Evolutionary conservation across 2,888 invertebrate species (phyloP).

Genomic region (Artemia sp.): DNA sequence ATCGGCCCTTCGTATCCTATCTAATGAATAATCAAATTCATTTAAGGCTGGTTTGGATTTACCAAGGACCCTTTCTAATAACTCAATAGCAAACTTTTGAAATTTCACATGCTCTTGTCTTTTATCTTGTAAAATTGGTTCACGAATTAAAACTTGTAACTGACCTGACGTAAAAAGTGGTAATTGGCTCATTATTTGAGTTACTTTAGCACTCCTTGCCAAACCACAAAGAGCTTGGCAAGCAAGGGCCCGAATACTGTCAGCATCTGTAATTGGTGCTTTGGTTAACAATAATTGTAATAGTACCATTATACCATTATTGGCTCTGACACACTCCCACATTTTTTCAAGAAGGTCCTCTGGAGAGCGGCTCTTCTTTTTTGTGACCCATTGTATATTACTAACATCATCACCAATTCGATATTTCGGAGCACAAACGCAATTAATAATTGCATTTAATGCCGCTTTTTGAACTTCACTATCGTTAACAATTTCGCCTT

Average conservation of each 20-base stretch:
- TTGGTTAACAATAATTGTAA: slow-evolving; percentile 74
- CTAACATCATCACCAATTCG: slow-evolving; percentile 41
- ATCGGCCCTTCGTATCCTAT: slow-evolving; percentile 77
- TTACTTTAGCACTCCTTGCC: slow-evolving; percentile 64
- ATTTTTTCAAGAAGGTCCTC: slow-evolving; percentile 79
- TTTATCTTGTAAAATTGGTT: slow-evolving; percentile 91
- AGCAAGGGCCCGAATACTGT: slow-evolving; percentile 77
- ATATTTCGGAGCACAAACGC: slow-evolving; percentile 75
- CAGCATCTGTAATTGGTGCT: slow-evolving; percentile 90
- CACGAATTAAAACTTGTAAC: slow-evolving; percentile 80
- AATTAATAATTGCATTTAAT: slow-evolving; percentile 73
- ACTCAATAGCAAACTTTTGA: slow-evolving; percentile 76
- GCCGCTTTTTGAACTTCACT: slow-evolving; percentile 62
- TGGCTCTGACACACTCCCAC: slow-evolving; percentile 82
- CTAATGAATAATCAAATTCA: slow-evolving; percentile 67
- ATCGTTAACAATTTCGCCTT: slow-evolving; percentile 57
- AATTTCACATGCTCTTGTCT: slow-evolving; percentile 86
- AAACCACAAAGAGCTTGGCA: slow-evolving; percentile 82
- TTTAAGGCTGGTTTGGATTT: slow-evolving; percentile 59
- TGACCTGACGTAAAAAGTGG: slow-evolving; percentile 84
- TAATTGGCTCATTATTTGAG: slow-evolving; percentile 86
- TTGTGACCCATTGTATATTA: slow-evolving; percentile 28
- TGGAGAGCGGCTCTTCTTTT: slow-evolving; percentile 46
- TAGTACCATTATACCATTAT: slow-evolving; percentile 90
- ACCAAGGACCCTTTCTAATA: slow-evolving; percentile 77